A percentile compares a stretch with the other conserved stretches of the same genome.
These are phyloP conservation scores for Amphipyra berbera DNA, from an alignment of 2,888 invertebrate species.

Conservation along the genomic window DNA sequence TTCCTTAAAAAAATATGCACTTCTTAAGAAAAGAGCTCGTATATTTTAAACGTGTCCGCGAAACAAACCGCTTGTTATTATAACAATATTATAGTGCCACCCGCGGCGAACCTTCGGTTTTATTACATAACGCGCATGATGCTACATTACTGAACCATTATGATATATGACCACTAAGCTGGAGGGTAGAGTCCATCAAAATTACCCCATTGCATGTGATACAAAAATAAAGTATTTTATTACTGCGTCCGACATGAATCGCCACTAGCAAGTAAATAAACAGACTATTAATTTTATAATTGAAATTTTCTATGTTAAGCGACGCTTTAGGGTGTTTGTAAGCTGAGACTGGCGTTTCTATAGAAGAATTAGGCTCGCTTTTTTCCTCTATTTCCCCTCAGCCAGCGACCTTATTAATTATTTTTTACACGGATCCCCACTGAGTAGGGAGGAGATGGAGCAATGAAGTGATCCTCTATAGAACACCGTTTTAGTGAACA, in stretches of 20 bases:
- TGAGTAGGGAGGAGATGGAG: conserved; percentile 38
- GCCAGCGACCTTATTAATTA: conserved; percentile 54
- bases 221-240: conserved; percentile 32
- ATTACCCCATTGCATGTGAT: conserved; percentile 49
- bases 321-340: conserved; percentile 30
- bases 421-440: conserved; percentile 45
- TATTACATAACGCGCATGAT: conserved; percentile 40
- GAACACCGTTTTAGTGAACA: conserved; percentile 39
- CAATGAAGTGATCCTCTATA: conserved; percentile 44
- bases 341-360: conserved; percentile 36
- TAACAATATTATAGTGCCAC: conserved; percentile 37
- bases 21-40: too few relatives aligned
- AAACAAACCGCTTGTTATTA: conserved; percentile 28
- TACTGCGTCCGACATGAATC: conserved; percentile 4
- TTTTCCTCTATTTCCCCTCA: conserved; percentile 40
- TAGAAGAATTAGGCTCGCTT: conserved; percentile 33
- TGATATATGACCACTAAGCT: conserved; percentile 43
- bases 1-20: not conserved
- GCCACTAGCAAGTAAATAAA: conserved; percentile 21
- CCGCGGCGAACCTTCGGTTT: conserved; percentile 42
- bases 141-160: conserved; percentile 41
- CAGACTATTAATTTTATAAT: conserved; percentile 25
- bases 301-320: conserved; percentile 16
- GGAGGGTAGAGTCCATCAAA: conserved; percentile 37
- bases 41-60: not conserved